Evolutionary conservation across 2,113 vertebrate genomes (phyloP).

Genomic region (Pangasianodon hypophthalmus): DNA sequence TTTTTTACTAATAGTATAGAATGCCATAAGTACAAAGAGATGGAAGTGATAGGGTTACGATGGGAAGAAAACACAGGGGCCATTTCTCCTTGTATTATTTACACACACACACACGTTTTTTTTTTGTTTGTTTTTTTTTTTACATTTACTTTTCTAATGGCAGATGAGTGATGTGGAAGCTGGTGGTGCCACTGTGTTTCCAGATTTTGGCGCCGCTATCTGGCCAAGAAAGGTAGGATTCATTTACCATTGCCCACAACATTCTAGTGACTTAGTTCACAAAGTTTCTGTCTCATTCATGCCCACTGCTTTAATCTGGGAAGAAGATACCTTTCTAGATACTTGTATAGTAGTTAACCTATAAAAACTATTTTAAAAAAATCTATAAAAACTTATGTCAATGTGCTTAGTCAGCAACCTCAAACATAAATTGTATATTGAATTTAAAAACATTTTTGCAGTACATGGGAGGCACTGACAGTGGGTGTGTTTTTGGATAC

Average conservation of each 20-base stretch:
- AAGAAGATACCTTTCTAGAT: background rate
- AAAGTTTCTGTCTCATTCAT: background rate
- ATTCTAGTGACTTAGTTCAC: background rate
- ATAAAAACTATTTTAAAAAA: background rate
- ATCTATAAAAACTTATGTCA: background rate
- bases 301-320: background rate
- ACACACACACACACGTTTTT: background rate
- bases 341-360: background rate
- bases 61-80: background rate
- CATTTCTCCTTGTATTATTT: background rate
- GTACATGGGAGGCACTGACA: background rate
- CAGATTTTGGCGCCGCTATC: slow-evolving; percentile 92
- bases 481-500: background rate
- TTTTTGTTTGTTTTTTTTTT: background rate
- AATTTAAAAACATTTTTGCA: background rate
- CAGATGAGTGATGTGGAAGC: slow-evolving; percentile 98
- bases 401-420: background rate
- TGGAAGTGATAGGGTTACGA: background rate
- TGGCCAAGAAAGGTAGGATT: slow-evolving; percentile 86
- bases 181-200: slow-evolving; percentile 95
- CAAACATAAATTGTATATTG: background rate
- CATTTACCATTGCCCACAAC: background rate
- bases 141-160: slow-evolving; percentile 30
- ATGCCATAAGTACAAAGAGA: background rate
- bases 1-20: background rate